phyloP scores from a whole-genome alignment of 64 coral and sea anemone genomes.

The Montipora foliosa region DNA sequence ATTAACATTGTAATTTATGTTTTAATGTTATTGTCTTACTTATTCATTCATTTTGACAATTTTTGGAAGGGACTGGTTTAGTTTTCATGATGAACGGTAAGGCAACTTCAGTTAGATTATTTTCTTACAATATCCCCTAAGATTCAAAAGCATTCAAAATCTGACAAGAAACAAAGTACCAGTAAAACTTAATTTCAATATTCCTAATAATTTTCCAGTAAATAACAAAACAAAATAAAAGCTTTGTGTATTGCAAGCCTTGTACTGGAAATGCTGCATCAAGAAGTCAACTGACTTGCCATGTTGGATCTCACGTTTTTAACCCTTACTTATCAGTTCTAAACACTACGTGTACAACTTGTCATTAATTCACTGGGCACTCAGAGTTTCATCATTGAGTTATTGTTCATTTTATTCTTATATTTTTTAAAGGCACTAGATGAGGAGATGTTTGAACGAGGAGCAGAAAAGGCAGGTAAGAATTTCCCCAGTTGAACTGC shows the following conservation, averaged over 20 bases:
- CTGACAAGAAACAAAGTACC: neutral
- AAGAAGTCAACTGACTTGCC: neutral
- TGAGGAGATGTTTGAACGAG: neutral
- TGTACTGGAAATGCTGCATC: neutral
- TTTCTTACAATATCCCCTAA: neutral
- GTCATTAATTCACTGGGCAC: neutral
- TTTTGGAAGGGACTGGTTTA: neutral
- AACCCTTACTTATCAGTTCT: neutral
- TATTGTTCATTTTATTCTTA: neutral
- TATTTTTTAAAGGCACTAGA: neutral
- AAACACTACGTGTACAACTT: neutral
- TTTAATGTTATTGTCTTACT: neutral
- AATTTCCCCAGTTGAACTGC: neutral
- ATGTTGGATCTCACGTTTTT: neutral
- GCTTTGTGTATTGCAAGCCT: neutral
- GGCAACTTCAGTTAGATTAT: neutral
- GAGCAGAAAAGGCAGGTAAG: neutral
- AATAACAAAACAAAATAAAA: neutral
- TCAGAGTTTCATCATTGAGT: neutral
- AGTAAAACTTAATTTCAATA: neutral
- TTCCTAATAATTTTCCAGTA: neutral
- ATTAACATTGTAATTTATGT: neutral
- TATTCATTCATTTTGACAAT: neutral
- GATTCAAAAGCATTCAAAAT: neutral
- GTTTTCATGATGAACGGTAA: neutral